These are phyloP conservation scores for Minunthozetes semirufus DNA, from an alignment of 2,888 invertebrate genomes.

Conservation along the genomic window DNA sequence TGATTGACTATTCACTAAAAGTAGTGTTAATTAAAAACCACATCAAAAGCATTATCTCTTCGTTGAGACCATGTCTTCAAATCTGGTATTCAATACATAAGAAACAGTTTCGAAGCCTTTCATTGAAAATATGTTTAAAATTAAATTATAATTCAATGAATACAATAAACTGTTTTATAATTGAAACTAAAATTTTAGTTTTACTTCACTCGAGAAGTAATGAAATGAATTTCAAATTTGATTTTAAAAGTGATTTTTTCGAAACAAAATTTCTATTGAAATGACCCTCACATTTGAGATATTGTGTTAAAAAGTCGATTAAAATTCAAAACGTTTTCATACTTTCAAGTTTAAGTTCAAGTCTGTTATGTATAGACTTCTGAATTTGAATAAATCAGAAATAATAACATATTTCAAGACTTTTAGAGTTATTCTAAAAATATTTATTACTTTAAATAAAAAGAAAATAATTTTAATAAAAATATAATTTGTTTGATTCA, in stretches of 20 bases:
- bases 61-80: background rate
- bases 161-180: background rate
- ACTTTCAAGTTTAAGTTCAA: slow-evolving; percentile 10
- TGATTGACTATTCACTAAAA: slow-evolving; percentile 1
- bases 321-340: background rate
- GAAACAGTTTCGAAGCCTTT: background rate
- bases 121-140: background rate
- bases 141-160: slow-evolving; percentile 1
- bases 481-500: too few relatives aligned
- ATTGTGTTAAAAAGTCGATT: background rate
- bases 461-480: too few relatives aligned
- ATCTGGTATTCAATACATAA: background rate
- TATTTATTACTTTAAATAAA: too few relatives aligned
- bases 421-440: too few relatives aligned
- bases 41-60: too few relatives aligned
- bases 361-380: background rate
- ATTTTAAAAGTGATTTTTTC: background rate
- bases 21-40: background rate
- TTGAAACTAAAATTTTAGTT: background rate
- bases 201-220: background rate
- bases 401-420: background rate
- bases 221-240: background rate
- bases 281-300: background rate
- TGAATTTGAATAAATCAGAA: background rate
- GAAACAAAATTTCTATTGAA: background rate